These are phyloP conservation scores for Anarsia innoxiella DNA, from an alignment of 2,888 invertebrate species.

Conservation along the genomic window DNA sequence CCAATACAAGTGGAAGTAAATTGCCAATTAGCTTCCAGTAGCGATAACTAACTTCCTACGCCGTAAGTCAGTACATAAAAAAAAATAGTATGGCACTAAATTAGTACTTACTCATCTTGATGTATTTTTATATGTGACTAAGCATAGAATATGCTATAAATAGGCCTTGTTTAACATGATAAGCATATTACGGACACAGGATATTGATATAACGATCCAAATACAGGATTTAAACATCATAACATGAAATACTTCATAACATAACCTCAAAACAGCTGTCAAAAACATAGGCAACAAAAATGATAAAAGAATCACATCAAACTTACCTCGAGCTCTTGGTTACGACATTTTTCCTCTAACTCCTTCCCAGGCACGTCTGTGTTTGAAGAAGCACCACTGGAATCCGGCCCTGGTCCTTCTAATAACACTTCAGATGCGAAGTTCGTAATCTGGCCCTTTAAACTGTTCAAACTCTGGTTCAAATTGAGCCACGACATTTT, in stretches of 20 bases:
- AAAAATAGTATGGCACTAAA: too few relatives aligned
- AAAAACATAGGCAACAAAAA: slow-evolving; percentile 22
- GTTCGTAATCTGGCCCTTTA: slow-evolving; percentile 91
- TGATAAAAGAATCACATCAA: slow-evolving; percentile 11
- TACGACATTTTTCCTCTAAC: slow-evolving; percentile 72
- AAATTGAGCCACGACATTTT: slow-evolving; percentile 82
- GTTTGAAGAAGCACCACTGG: slow-evolving; percentile 29
- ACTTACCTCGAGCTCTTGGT: slow-evolving; percentile 78
- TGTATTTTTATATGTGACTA: too few relatives aligned
- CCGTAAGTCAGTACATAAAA: too few relatives aligned
- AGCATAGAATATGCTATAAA: too few relatives aligned
- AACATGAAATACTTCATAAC: slow-evolving; percentile 40
- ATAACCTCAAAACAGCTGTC: slow-evolving; percentile 62
- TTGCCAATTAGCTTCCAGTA: too few relatives aligned
- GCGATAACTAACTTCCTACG: too few relatives aligned
- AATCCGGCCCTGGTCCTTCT: slow-evolving; percentile 78
- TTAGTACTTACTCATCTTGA: too few relatives aligned
- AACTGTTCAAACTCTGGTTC: slow-evolving; percentile 78
- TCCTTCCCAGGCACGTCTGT: slow-evolving; percentile 52
- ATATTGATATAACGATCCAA: too few relatives aligned
- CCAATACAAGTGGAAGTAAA: too few relatives aligned
- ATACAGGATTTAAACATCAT: background rate
- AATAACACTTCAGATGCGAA: slow-evolving; percentile 92
- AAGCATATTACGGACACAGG: too few relatives aligned
- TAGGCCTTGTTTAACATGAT: too few relatives aligned